Conservation (phyloP, 2,113 vertebrate genomes). For the Fulica atra region DNA sequence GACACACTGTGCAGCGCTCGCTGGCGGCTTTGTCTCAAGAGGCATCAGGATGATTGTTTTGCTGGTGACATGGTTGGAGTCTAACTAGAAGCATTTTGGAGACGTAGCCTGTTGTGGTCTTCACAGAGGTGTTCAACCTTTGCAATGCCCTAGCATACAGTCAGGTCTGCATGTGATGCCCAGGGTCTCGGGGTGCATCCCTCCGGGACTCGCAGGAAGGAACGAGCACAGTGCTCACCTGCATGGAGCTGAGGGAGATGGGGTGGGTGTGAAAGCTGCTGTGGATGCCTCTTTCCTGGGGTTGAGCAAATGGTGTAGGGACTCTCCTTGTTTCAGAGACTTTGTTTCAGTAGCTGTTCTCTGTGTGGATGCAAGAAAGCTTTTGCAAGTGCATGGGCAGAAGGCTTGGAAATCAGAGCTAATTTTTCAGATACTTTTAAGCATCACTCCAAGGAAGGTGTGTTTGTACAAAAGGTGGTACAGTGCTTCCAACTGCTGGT, state of each 20-base stretch:
- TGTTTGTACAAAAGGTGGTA: background rate
- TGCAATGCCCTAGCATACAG: rapidly evolving
- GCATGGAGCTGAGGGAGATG: background rate
- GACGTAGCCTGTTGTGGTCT: rapidly evolving
- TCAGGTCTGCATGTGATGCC: rapidly evolving
- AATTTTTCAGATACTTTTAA: background rate
- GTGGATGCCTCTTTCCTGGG: background rate
- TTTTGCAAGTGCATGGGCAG: background rate
- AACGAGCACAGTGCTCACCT: rapidly evolving
- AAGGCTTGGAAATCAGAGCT: background rate
- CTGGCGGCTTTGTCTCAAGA: background rate
- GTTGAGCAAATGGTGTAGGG: background rate
- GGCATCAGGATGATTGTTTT: background rate
- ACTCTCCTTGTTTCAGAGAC: background rate
- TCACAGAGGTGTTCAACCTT: background rate
- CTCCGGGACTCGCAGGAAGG: background rate
- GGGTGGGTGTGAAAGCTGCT: background rate
- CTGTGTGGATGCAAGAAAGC: background rate
- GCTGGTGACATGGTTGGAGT: background rate
- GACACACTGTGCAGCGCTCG: rapidly evolving
- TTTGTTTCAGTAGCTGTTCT: background rate
- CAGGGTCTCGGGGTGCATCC: rapidly evolving
- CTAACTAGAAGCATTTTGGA: background rate
- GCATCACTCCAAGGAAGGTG: background rate
- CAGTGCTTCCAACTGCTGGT: background rate